Conservation (phyloP, 37 sponge, comb jelly and placozoan genomes). For the Eunapius fragilis region DNA sequence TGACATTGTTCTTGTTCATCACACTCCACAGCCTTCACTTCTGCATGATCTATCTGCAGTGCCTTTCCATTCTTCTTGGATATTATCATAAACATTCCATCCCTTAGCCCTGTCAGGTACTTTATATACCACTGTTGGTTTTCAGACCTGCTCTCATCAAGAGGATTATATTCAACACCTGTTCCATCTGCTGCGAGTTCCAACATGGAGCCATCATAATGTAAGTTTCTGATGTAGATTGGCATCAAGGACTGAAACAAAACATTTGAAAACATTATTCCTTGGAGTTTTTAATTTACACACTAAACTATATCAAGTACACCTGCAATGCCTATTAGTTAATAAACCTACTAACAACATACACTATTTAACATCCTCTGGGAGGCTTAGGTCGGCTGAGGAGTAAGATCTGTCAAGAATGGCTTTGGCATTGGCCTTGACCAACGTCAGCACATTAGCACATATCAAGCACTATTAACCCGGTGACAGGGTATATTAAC, state of each 20-base stretch:
- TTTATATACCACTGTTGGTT: neutral
- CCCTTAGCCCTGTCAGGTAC: neutral
- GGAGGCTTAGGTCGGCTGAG: too few relatives aligned
- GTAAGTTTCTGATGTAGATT: neutral
- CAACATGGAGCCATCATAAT: neutral
- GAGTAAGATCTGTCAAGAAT: too few relatives aligned
- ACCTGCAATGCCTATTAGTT: too few relatives aligned
- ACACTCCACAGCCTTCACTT: neutral
- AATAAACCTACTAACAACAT: too few relatives aligned
- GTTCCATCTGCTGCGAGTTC: neutral
- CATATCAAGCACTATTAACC: too few relatives aligned
- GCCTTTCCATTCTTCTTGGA: neutral
- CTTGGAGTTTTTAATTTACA: too few relatives aligned
- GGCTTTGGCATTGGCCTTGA: too few relatives aligned
- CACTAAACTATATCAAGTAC: too few relatives aligned
- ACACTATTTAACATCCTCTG: too few relatives aligned
- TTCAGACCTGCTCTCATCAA: neutral
- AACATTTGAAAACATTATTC: too few relatives aligned
- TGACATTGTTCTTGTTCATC: neutral
- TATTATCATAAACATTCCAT: neutral
- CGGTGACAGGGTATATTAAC: too few relatives aligned
- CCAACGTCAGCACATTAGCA: too few relatives aligned
- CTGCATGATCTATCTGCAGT: neutral
- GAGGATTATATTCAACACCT: neutral
- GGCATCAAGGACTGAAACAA: neutral